Evolutionary conservation across 2,113 vertebrate species (phyloP), one percentile per base, ranked within the genome.

Genomic region (Phoxinus phoxinus): DNA sequence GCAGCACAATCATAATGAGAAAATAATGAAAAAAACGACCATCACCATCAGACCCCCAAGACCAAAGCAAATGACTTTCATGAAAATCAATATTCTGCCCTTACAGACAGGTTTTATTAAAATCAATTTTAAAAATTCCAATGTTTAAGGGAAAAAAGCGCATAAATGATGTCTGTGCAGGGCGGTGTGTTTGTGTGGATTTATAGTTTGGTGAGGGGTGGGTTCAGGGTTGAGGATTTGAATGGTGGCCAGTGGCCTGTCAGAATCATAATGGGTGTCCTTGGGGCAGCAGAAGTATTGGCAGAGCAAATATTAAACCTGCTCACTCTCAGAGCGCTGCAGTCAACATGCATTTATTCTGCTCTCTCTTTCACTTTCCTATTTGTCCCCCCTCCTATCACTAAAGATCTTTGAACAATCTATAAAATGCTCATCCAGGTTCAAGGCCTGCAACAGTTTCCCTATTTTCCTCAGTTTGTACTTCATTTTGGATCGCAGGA

Each of bases 261-360:
- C 85, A 73, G 71, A 35, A 71, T 58, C n/a, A 74, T 86, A 86
- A 86, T 82, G 84, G 72, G 44, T 27, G 85, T 89, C 87, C 85
- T 88, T 88, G 81, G 85, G 85, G 73, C 32, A 2, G 56, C 65
- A 79, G 51, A 71, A 67, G 80, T 81, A 81, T 81, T 81, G 80
- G 80, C 80, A 83, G 67, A 74, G 78, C 37, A 74, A 81, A 72
- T 81, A 86, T 86, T 74, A 81, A 58, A 73, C 53, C 79, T 12
- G 56, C 17, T 73, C n/a, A 17, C 76, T 58, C 32, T 59, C 76
- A 21, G 67, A 86, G 67, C 25, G 35, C 25, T n/a, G 56, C 32
- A 21, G 85, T 72, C 65, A 83, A 53, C 32, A 13, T 23, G 32
- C 35, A 56, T 75, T 85, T 61, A 73, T 81, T 72, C 84, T 11